These are phyloP conservation scores for Spheniscus humboldti DNA, from an alignment of 2,797 vertebrate species.

Conservation along the genomic window DNA sequence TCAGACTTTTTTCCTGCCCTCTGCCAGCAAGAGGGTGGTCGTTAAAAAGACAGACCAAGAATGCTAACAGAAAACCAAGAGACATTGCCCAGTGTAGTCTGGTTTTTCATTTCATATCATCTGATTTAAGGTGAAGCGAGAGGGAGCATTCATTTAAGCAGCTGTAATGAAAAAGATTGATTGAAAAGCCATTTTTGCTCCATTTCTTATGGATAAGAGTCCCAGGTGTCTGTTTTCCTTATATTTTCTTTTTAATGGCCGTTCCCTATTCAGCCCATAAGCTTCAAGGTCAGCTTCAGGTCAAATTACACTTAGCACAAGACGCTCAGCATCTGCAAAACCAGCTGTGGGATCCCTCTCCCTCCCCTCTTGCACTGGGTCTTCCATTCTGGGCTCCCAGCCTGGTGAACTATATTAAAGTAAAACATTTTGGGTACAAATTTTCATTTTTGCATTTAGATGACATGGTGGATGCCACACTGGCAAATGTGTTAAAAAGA, in stretches of 20 bases:
- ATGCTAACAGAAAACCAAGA: not conserved
- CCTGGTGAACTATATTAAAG: not conserved
- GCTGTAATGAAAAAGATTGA: slow-evolving; percentile 28
- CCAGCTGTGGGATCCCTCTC: not conserved
- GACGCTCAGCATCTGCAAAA: not conserved
- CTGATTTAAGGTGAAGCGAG: slow-evolving; percentile 8
- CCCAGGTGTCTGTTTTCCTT: slow-evolving; percentile 25
- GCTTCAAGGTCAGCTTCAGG: slow-evolving; percentile 1
- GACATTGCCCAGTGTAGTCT: not conserved
- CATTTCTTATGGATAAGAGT: not conserved
- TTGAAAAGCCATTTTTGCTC: slow-evolving; percentile 18
- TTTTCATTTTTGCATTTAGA: not conserved
- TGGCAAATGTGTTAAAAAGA: not conserved
- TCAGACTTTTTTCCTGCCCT: not conserved
- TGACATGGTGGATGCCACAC: not conserved
- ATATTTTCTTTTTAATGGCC: slow-evolving; percentile 9
- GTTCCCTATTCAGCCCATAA: not conserved
- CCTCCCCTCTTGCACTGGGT: too few species aligned
- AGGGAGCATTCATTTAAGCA: slow-evolving; percentile 30
- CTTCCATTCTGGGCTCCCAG: not conserved
- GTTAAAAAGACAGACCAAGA: not conserved
- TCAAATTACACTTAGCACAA: not conserved
- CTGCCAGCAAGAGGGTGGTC: not conserved
- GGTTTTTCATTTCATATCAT: not conserved
- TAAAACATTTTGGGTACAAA: not conserved